These are phyloP conservation scores for Podarcis lilfordi DNA, from an alignment of 2,797 vertebrate species.

Conservation along the genomic window DNA sequence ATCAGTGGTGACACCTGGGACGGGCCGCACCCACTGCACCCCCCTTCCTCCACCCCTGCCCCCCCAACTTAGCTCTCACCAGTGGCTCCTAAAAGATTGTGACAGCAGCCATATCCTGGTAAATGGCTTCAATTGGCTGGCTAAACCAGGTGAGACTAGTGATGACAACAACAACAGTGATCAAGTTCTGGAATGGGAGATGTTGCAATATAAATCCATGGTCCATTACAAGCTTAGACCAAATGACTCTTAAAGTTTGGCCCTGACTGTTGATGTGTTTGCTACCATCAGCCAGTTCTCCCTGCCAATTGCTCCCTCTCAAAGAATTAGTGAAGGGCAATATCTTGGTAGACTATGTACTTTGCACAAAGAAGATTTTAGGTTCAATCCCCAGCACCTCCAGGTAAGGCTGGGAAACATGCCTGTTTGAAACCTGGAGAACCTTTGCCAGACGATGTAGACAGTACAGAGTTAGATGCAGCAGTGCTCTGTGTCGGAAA, in stretches of 20 bases:
- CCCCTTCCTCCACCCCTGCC: too few relatives aligned
- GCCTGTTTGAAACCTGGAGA: too few relatives aligned
- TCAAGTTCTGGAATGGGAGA: not conserved
- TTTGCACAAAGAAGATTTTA: not conserved
- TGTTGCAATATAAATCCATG: not conserved
- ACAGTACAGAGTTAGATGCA: not conserved
- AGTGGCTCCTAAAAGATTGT: too few relatives aligned
- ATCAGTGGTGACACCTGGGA: too few relatives aligned
- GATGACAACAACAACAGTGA: not conserved
- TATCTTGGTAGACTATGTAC: not conserved
- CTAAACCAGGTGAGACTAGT: too few relatives aligned
- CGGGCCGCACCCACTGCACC: too few relatives aligned
- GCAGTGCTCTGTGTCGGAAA: not conserved
- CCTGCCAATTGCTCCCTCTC: not conserved
- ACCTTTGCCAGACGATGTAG: not conserved
- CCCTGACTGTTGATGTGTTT: not conserved
- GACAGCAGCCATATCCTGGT: too few relatives aligned
- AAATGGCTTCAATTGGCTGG: too few relatives aligned
- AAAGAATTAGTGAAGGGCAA: not conserved
- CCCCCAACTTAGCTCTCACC: too few relatives aligned
- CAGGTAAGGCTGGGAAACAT: not conserved
- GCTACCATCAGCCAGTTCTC: not conserved
- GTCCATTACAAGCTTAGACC: not conserved
- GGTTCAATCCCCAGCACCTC: not conserved
- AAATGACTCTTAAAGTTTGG: not conserved